These are phyloP conservation scores for Conchocele bisecta DNA, from an alignment of 2,888 invertebrate species.

Conservation along the genomic window DNA sequence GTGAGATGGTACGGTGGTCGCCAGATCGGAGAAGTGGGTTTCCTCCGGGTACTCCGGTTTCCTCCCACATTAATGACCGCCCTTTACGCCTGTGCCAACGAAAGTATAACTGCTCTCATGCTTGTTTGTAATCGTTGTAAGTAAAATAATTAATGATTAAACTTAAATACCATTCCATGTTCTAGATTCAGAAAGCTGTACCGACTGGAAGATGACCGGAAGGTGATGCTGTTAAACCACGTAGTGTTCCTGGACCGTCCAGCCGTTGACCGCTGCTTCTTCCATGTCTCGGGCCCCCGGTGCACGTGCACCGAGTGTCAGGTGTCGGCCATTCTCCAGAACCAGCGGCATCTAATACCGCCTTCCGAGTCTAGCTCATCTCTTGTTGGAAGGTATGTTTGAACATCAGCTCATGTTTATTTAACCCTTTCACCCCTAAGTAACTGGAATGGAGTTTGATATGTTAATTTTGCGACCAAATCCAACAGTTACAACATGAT, in stretches of 20 bases:
- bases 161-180: conserved; percentile 1
- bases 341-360: conserved; percentile 86
- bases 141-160: background rate
- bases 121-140: too few species aligned
- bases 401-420: too few species aligned
- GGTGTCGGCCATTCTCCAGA: conserved; percentile 88
- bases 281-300: conserved; percentile 54
- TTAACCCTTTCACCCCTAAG: background rate
- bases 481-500: background rate
- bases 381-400: too few species aligned
- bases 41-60: too few species aligned
- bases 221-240: conserved; percentile 96
- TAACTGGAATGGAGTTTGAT: background rate
- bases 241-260: conserved; percentile 98
- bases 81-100: too few species aligned
- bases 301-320: conserved; percentile 83
- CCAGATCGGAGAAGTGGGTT: too few species aligned
- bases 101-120: too few species aligned
- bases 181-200: conserved; percentile 95
- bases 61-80: too few species aligned
- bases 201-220: conserved; percentile 96
- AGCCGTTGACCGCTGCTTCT: conserved; percentile 95
- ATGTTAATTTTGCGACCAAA: background rate
- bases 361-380: too few species aligned
- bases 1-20: too few species aligned